Base-by-base conservation (phyloP, 2,113 vertebrate species). In the Carlito syrichta region DNA sequence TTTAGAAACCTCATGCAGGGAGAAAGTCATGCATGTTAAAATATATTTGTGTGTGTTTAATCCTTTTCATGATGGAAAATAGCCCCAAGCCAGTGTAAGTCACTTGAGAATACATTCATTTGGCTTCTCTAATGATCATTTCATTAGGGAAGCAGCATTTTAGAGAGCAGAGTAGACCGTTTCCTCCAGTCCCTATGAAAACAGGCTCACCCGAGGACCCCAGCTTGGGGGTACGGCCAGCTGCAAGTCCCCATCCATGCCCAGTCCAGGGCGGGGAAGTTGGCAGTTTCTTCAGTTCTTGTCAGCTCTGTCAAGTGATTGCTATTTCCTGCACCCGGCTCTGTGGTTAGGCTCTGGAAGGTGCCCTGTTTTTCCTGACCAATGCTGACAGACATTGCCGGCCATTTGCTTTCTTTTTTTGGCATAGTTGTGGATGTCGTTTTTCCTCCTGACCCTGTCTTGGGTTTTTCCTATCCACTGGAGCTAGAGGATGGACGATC, bases 261-360 rank as follows among this genome's bases (percentile, higher is more conserved):
- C 82, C 40, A 17, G 56, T 35, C 2, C 91, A 94, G 78, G 91
- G 94, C 56, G 40, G 94, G 98, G 97, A 98, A 98, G 78, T 1
- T 3, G 60, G 56, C 62, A 43, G 32, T 87, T 96, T 93, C 89
- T 98, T 97, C 92, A 96, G 88, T 9, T 74, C 50, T 56, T 16
- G 93, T 73, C 92, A 81, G 86, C 93, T 95, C 97, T 94, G 96
- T 96, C 11, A 89, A 98, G 90, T 63, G 20, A 19, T 2, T 1
- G 17, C 77, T 50, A 79, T 87, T 98, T 98, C 98, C 98, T 98
- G 96, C 94, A 45, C 93, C 97, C 96, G 89, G 89, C 97, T 98
- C 98, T 94, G 88, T 58, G 52, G 78, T 78, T 60, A 69, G 85
- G 86, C 60, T 69, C 82, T 16, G 73, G 90, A 89, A 97, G 88